Base-by-base conservation (phyloP, 2,113 vertebrate genomes). In the Pungitius pungitius region DNA sequence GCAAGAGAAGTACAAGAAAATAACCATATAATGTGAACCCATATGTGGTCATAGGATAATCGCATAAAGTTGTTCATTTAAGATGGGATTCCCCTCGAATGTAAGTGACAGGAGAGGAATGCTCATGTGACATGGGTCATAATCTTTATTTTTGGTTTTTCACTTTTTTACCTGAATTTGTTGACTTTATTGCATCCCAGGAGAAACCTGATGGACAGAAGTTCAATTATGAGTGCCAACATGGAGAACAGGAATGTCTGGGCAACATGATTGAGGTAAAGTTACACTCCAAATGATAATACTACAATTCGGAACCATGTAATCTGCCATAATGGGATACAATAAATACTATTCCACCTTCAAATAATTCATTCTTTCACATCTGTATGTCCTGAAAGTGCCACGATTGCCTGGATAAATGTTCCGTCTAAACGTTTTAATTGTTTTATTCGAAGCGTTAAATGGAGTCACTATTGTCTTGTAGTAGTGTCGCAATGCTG, bases 251-350 rank as follows among this genome's bases (percentile, higher is more conserved):
- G 1, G 97, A 99, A 72, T 99, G 97, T 76, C 56, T 85, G 13
- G 95, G 96, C n/a, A 99, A 98, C 94, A 95, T 95, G 94, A 93
- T 98, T 1, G 95, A 99, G 96, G 97, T 99, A 78, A 84, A 24
- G 0, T 39, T 54, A 13, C 12, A 7, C 27, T 2, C 20, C 6
- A 47, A n/a, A 54, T 1, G 6, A 42, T 2, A 51, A 51, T 30
- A 26, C n/a, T 67, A 30, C 18, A 56, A 1, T 66, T 39, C n/a
- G 15, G 54, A 64, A 26, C 18, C 8, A 15, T 55, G 15, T 61
- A 13, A 40, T 56, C 5, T 20, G 1, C 3, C 0, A 33, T 11
- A 52, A 33, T 33, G 40, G 12, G 22, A 9, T 49, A 6, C 60
- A 55, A 58, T 26, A 33, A 33, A 56, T 58, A 22, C 3, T n/a